Evolutionary conservation across 2,888 invertebrate genomes (phyloP), one percentile per base, ranked within the genome.

Genomic region (Tenthredo mesomela): DNA sequence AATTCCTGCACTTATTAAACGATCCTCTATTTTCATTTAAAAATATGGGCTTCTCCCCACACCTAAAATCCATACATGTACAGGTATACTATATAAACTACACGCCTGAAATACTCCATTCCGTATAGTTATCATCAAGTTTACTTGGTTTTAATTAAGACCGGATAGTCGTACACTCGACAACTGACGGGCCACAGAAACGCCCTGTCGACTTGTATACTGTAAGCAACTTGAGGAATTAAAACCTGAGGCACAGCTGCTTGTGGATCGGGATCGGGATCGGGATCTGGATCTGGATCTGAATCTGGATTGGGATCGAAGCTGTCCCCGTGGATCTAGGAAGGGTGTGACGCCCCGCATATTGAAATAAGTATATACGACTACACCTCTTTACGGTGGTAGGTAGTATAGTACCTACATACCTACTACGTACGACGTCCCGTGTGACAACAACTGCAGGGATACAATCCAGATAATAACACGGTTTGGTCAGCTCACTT

Each of bases 401-500:
- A n/a, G 54, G n/a, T n/a, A n/a, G n/a, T n/a, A n/a, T n/a, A n/a
- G n/a, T n/a, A n/a, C n/a, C 5, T n/a, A 54, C 47, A n/a, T 6
- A 33, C 4, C 10, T 10, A 25, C 9, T n/a, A 21, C 18, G 29
- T 65, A 29, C 12, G 67, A 33, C n/a, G 67, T 67, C 67, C 47
- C 67, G 47, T 82, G 82, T 82, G 82, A 82, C 82, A 82, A 65
- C 67, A 58, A 50, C 5, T 40, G 12, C 47, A 18, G 15, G 47
- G 82, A 82, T 82, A 82, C 67, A 47, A 47, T 82, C 67, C 47
- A 10, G 82, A 82, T 82, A 82, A 82, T 82, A 82, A 67, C 82
- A 82, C 65, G 82, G 43, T 67, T 82, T 80, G 80, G 80, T 65
- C 61, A 80, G 77, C 54, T 54, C 21, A 77, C 50, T 54, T 54